A percentile compares a stretch with the other conserved stretches of the same genome.
These are phyloP conservation scores for Phengaris alcon DNA, from an alignment of 2,888 invertebrate species.

Conservation along the genomic window DNA sequence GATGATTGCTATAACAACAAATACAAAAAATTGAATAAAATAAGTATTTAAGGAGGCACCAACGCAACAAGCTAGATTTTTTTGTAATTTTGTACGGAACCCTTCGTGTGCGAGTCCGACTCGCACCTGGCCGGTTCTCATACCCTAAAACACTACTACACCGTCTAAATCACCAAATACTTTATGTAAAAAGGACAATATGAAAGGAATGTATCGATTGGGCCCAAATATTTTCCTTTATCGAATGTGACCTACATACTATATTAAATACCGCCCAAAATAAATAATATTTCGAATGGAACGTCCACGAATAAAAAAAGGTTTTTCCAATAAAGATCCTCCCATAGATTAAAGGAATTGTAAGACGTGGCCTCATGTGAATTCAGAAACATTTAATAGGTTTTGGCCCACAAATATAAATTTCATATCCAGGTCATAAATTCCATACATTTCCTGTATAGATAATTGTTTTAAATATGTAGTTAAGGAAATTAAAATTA, in stretches of 20 bases:
- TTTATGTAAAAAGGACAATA: constrained; percentile 6
- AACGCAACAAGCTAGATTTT: no score
- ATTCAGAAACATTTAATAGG: constrained; percentile 26
- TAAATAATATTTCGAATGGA: constrained; percentile 16
- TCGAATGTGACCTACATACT: constrained; percentile 42
- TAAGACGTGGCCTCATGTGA: constrained; percentile 2
- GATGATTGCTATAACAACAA: no score
- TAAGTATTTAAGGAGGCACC: no score
- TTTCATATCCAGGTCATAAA: no score
- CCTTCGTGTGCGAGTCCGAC: no score
- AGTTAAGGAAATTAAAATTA: no score
- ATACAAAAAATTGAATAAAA: no score
- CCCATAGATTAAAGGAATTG: constrained; percentile 14
- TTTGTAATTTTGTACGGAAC: no score
- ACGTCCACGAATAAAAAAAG: constrained; percentile 16
- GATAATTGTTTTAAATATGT: no score
- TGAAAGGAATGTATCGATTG: constrained; percentile 22
- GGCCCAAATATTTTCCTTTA: constrained; percentile 45
- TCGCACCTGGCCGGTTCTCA: no score
- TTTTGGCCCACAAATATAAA: background rate
- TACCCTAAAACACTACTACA: background rate
- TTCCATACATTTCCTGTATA: no score
- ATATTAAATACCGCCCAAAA: constrained; percentile 27
- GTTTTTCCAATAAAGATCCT: constrained; percentile 19
- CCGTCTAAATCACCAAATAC: background rate